Percentiles rank a stretch among this genome's conserved stretches.
phyloP scores from a whole-genome alignment of 2,797 vertebrate genomes.

The Sebastiscus tertius region DNA sequence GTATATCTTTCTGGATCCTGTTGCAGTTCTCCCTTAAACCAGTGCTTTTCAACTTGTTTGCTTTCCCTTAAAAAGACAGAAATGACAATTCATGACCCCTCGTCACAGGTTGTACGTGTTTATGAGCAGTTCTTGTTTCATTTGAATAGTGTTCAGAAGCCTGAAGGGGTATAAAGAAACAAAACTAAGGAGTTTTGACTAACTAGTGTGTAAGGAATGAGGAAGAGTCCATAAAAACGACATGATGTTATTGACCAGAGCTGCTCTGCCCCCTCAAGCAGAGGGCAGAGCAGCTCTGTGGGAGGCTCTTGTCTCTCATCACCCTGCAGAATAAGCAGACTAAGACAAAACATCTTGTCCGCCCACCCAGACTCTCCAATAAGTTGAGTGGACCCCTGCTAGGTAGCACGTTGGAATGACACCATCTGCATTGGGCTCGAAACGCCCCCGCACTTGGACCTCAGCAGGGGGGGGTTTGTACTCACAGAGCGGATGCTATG shows the following conservation, averaged over 20 bases:
- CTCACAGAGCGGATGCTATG: constrained; percentile 58
- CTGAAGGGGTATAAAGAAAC: neutral
- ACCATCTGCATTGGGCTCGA: constrained; percentile 55
- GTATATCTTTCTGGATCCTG: neutral
- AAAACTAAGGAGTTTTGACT: neutral
- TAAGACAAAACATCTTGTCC: constrained; percentile 52
- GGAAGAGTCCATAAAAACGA: neutral
- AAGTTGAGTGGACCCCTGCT: constrained; percentile 58
- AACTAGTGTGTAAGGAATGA: neutral
- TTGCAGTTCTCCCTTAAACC: neutral
- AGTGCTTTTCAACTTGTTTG: neutral
- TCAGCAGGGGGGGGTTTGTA: constrained; percentile 49
- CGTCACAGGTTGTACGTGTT: neutral
- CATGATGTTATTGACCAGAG: constrained; percentile 4
- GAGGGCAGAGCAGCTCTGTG: constrained; percentile 20
- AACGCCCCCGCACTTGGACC: constrained; percentile 53
- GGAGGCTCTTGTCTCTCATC: constrained; percentile 36
- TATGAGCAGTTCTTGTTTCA: neutral
- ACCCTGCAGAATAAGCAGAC: constrained; percentile 25
- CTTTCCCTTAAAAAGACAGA: neutral
- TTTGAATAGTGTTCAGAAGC: neutral
- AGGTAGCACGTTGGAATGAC: constrained; percentile 45
- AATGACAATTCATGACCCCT: neutral
- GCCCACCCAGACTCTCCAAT: constrained; percentile 38
- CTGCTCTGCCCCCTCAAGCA: neutral